Evolutionary conservation across 35 echinoderm and acorn worm genomes (phyloP).

Genomic region (Patiria miniata): DNA sequence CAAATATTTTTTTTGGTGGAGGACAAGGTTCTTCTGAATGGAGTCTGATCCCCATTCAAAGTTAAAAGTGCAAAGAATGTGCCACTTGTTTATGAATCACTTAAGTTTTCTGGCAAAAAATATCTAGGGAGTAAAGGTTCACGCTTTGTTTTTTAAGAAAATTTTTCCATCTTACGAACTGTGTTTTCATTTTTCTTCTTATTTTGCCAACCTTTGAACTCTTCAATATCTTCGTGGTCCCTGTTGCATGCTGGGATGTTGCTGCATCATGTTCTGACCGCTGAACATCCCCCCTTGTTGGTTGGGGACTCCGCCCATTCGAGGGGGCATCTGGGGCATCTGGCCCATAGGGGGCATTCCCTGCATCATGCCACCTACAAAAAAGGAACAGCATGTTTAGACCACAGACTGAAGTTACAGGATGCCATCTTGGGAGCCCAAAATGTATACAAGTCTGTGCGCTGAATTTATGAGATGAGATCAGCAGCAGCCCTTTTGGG

Average conservation of each 20-base stretch:
- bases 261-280: background rate
- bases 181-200: background rate
- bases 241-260: background rate
- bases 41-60: too few species aligned
- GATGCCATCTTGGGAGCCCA: background rate
- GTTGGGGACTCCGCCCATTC: background rate
- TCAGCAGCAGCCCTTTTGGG: background rate
- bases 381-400: background rate
- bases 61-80: background rate
- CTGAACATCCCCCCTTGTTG: background rate
- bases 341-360: background rate
- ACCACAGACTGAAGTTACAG: background rate
- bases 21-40: too few species aligned
- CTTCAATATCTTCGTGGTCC: conserved; percentile 11
- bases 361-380: conserved; percentile 20
- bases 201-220: background rate
- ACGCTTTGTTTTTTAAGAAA: background rate
- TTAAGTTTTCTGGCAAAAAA: background rate
- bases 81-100: background rate
- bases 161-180: background rate
- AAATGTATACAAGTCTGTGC: background rate
- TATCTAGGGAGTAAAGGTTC: background rate
- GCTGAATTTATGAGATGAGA: background rate
- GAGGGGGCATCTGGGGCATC: background rate
- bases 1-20: too few species aligned